phyloP scores from a whole-genome alignment of 2,113 vertebrate genomes.

The Eudorcas thomsonii region DNA sequence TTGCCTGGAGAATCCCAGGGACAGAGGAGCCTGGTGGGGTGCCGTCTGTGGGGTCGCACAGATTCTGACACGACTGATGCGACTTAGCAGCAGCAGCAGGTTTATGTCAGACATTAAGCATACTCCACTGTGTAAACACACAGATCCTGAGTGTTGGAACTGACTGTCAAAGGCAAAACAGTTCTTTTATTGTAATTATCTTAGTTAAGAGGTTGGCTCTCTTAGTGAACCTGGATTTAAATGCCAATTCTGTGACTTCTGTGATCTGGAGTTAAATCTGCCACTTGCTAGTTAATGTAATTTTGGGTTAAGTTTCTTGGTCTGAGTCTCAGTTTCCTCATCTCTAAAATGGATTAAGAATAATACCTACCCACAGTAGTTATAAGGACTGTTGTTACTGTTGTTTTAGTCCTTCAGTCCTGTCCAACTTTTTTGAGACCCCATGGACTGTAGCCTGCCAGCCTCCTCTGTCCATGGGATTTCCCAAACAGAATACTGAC shows the following conservation, averaged over 20 bases:
- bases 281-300: not conserved
- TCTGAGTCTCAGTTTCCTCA: not conserved
- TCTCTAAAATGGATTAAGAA: constrained; percentile 9
- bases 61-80: too few species aligned
- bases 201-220: not conserved
- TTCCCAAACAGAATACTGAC: not conserved
- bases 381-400: not conserved
- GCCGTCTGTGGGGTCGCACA: too few species aligned
- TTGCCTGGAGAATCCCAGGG: not conserved
- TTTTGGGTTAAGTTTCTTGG: not conserved
- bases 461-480: not conserved
- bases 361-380: not conserved
- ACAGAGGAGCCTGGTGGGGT: not conserved
- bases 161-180: not conserved
- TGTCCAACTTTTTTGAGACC: not conserved
- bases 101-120: not conserved
- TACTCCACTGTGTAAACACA: not conserved
- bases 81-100: too few species aligned
- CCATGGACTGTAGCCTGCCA: not conserved
- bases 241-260: not conserved
- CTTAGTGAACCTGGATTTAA: not conserved
- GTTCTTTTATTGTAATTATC: not conserved
- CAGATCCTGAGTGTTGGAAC: not conserved
- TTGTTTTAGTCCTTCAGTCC: not conserved
- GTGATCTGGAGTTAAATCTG: constrained; percentile 19